Evolutionary conservation across 2,113 vertebrate genomes (phyloP), one percentile per base, ranked within the genome.

Genomic region (Bettongia penicillata): DNA sequence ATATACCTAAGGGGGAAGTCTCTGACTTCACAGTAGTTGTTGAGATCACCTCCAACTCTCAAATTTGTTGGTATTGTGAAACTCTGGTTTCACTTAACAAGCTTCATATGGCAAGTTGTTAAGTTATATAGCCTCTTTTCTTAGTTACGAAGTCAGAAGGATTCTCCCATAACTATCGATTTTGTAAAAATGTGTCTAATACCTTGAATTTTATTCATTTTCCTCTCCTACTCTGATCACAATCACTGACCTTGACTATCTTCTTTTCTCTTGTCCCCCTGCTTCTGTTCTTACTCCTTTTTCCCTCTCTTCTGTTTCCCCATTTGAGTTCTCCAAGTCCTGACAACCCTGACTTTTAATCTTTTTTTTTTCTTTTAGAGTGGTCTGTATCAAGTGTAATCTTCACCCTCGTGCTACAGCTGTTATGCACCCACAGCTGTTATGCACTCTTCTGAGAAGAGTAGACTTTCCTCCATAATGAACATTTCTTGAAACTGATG

Each of bases 21-120:
- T 11, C 19, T n/a, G 14, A n/a, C 7, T n/a, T n/a, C 31, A 3
- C 3, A 77, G 28, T 8, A 68, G 37, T 22, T 43, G 0, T 6
- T 84, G n/a, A 43, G 68, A 6, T 22, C 19, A 12, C 68, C 16
- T 84, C n/a, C 7, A 84, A n/a, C 61, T 77, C 14, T 84, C 68
- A 84, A 43, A 84, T 8, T 22, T 11, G 22, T 7, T 84, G 5
- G 43, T 84, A 43, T 43, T 22, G 2, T 84, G 37, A 84, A 43
- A 43, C n/a, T 23, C 43, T 23, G 16, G 7, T 84, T 68, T 68
- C 31, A 68, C 4, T 68, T 84, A 84, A n/a, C 7, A 84, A 84
- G 19, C 43, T n/a, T 84, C 68, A 43, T 84, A 8, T 22, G 5
- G 7, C n/a, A 84, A 43, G n/a, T 84, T 84, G n/a, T 6, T 43